These are phyloP conservation scores for Enteromius trimaculatus DNA, from an alignment of 2,797 vertebrate species.

Conservation along the genomic window DNA sequence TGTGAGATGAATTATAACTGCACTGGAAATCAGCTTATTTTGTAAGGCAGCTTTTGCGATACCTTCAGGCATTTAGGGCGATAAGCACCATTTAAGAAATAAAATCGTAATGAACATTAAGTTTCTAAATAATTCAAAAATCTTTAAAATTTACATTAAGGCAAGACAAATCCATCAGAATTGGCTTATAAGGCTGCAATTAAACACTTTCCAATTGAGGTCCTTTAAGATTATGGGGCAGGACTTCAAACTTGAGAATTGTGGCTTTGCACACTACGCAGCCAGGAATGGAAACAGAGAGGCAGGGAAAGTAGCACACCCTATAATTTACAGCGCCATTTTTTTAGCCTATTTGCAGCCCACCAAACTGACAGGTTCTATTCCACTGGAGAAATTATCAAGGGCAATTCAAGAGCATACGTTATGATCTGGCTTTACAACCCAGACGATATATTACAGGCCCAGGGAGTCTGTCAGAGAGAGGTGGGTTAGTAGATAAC, in stretches of 20 bases:
- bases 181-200: constrained; percentile 68
- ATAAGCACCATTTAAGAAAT: constrained; percentile 63
- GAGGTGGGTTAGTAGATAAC: constrained; percentile 1
- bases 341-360: constrained; percentile 63
- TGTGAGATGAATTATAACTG: background rate
- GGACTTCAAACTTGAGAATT: constrained; percentile 60
- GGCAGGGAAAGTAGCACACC: constrained; percentile 53
- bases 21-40: constrained; percentile 10
- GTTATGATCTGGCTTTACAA: constrained; percentile 46
- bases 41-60: background rate
- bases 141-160: constrained; percentile 71
- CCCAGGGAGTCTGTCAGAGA: background rate
- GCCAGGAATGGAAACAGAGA: constrained; percentile 56
- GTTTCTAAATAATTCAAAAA: constrained; percentile 73
- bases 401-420: constrained; percentile 61
- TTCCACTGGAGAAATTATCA: constrained; percentile 53
- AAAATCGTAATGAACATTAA: constrained; percentile 68
- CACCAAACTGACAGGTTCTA: constrained; percentile 51
- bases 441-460: constrained; percentile 31
- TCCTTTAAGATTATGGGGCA: constrained; percentile 56
- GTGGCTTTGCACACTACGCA: constrained; percentile 62
- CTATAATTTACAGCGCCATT: constrained; percentile 72
- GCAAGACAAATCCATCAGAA: constrained; percentile 67
- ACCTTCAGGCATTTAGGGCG: background rate
- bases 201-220: constrained; percentile 63